Conservation (phyloP, 2,797 vertebrate genomes). For the Melanogrammus aeglefinus region DNA sequence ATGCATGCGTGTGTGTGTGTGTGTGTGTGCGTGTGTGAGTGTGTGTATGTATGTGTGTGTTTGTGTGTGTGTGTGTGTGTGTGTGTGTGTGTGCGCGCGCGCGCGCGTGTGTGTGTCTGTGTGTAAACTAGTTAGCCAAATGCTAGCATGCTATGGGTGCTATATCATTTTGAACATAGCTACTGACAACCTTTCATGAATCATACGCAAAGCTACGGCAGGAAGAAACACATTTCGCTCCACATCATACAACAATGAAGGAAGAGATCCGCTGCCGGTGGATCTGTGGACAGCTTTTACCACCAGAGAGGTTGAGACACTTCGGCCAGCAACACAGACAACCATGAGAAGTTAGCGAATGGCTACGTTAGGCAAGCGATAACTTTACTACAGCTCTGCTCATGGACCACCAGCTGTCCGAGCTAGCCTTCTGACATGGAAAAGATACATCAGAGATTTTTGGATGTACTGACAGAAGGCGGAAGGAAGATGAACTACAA, state of each 20-base stretch:
- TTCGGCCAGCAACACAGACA: conserved; percentile 20
- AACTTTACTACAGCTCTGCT: conserved; percentile 32
- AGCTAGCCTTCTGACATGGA: conserved; percentile 39
- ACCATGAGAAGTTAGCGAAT: conserved; percentile 54
- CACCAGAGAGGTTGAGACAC: conserved; percentile 48
- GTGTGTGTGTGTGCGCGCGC: too few species aligned
- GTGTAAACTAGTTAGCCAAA: conserved; percentile 66
- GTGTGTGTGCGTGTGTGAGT: too few species aligned
- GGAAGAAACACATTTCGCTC: conserved; percentile 33
- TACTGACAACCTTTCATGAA: conserved; percentile 15
- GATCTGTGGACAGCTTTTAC: conserved; percentile 23
- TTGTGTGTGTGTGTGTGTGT: conserved; percentile 52
- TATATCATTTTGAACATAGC: conserved; percentile 48
- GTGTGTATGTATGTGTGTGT: conserved; percentile 46
- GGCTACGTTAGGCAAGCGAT: conserved; percentile 34
- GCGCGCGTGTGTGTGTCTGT: conserved; percentile 47
- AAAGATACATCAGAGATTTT: conserved; percentile 63
- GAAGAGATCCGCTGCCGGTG: conserved; percentile 26
- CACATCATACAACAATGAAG: conserved; percentile 36
- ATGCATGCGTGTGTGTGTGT: too few species aligned
- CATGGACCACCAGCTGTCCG: conserved; percentile 20
- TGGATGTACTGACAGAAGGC: conserved; percentile 54
- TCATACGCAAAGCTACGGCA: not conserved
- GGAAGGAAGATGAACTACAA: conserved; percentile 68
- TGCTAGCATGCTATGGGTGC: conserved; percentile 53